Evolutionary conservation across 2,113 vertebrate genomes (phyloP), one percentile per base, ranked within the genome.

Genomic region (Trachemys scripta): DNA sequence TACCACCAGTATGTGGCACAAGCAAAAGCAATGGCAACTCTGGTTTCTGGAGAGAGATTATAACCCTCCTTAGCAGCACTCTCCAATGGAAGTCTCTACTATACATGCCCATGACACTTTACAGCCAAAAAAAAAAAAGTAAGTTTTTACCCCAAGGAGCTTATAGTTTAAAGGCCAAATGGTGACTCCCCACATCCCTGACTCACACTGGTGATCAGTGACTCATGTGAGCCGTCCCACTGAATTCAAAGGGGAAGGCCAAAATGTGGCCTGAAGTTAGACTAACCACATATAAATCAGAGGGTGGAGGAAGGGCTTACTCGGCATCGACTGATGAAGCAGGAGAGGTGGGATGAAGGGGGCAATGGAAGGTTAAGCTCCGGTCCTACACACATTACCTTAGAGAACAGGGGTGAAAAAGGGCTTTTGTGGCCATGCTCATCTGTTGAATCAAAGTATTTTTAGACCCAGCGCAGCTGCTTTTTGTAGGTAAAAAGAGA

Each of bases 101-200:
- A 3, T 5, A 25, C 10, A 7, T 13, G 24, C 75, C 13, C 42
- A 78, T 47, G 75, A 16, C 38, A 6, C 22, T 25, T 45, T 24
- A 76, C 24, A 78, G 25, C 13, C 42, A 45, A 76, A 14, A 24
- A 12, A 12, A 12, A 27, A 3, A 4, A 12, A 13, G 10, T 2
- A 29, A 7, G 24, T 25, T 29, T 45, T 47, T 47, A 78, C 24
- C 75, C 45, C 75, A 47, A 47, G 9, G 75, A 27, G 24, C 24
- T 13, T 27, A 8, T 29, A 78, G 45, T 47, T 47, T 78, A 47
- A 78, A 47, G 75, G 38, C 75, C 75, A 47, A 47, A 1, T 9
- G 9, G 8, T 83, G 49, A 45, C 9, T 53, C n/a, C 75, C 1
- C 35, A 0, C 42, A 0, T 20, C 53, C 2, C 0, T 42, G 12